Percentiles rank a stretch among this genome's conserved stretches.
phyloP scores from a whole-genome alignment of 1,140 invertebrate species.

The Halesus radiatus region DNA sequence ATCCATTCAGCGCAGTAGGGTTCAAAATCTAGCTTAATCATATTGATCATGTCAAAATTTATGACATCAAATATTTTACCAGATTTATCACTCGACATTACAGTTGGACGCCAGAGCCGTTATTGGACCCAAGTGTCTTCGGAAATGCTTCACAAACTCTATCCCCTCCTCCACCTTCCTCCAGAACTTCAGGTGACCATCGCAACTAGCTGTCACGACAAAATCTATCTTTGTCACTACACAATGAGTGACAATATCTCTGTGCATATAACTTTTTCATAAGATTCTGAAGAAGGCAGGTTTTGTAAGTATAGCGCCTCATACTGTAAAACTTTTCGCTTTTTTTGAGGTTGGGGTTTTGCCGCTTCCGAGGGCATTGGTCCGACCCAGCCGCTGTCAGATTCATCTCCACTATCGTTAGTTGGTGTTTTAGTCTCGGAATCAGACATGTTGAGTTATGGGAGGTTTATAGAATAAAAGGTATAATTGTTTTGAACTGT shows the following conservation, averaged over 20 bases:
- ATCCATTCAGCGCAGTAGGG: slow-evolving; percentile 94
- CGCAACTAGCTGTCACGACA: slow-evolving; percentile 94
- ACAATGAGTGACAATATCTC: slow-evolving; percentile 94
- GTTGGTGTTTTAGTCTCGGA: slow-evolving; percentile 62
- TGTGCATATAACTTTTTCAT: slow-evolving; percentile 99
- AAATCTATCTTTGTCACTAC: slow-evolving; percentile 96
- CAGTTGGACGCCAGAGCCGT: slow-evolving; percentile 85
- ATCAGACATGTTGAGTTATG: slow-evolving; percentile 34
- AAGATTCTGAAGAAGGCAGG: slow-evolving; percentile 92
- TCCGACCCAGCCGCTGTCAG: slow-evolving; percentile 73
- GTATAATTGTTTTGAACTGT: too few relatives aligned
- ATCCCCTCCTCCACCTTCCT: slow-evolving; percentile 94
- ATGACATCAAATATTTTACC: slow-evolving; percentile 98
- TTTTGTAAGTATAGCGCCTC: slow-evolving; percentile 93
- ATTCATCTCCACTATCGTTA: slow-evolving; percentile 66
- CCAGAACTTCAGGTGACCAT: slow-evolving; percentile 99
- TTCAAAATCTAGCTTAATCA: slow-evolving; percentile 90
- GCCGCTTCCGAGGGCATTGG: slow-evolving; percentile 74
- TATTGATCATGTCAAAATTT: slow-evolving; percentile 99
- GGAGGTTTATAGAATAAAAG: too few relatives aligned
- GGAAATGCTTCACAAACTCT: slow-evolving; percentile 99
- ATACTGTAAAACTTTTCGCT: slow-evolving; percentile 84
- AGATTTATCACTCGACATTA: slow-evolving; percentile 92
- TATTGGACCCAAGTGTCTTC: slow-evolving; percentile 90
- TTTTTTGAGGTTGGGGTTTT: slow-evolving; percentile 68